Evolutionary conservation across 2,797 vertebrate species (phyloP).

Genomic region (Dermochelys coriacea): DNA sequence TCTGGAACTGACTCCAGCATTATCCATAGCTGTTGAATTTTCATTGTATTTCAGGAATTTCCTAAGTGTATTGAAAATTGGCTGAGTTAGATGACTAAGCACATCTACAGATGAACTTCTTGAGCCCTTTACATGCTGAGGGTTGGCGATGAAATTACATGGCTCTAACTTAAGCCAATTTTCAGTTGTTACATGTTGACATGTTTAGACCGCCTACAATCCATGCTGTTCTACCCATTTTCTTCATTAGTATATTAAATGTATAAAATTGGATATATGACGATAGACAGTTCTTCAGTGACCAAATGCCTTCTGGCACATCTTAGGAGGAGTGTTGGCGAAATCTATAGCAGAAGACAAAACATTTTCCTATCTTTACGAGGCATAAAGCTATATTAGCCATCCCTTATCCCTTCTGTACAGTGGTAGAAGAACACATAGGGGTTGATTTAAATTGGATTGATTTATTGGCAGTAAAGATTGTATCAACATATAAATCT

Average conservation of each 20-base stretch:
- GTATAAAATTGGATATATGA: conserved; percentile 35
- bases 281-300: conserved; percentile 52
- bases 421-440: not conserved
- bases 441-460: not conserved
- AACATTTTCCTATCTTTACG: conserved; percentile 28
- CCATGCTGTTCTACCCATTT: conserved; percentile 60
- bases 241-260: conserved; percentile 59
- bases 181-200: conserved; percentile 56
- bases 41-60: conserved; percentile 44
- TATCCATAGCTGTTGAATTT: conserved; percentile 44
- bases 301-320: conserved; percentile 55
- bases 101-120: conserved; percentile 73
- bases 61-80: conserved; percentile 67
- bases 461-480: not conserved
- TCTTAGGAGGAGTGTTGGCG: not conserved
- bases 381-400: not conserved
- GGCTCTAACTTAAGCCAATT: conserved; percentile 37
- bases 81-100: conserved; percentile 59
- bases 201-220: conserved; percentile 59
- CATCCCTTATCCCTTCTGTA: not conserved
- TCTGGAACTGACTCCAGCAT: not conserved
- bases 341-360: conserved; percentile 28
- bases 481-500: not conserved
- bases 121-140: conserved; percentile 62
- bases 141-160: conserved; percentile 69